Evolutionary conservation across 2,888 invertebrate genomes (phyloP), one percentile per base, ranked within the genome.

Genomic region (Lottia scabra): DNA sequence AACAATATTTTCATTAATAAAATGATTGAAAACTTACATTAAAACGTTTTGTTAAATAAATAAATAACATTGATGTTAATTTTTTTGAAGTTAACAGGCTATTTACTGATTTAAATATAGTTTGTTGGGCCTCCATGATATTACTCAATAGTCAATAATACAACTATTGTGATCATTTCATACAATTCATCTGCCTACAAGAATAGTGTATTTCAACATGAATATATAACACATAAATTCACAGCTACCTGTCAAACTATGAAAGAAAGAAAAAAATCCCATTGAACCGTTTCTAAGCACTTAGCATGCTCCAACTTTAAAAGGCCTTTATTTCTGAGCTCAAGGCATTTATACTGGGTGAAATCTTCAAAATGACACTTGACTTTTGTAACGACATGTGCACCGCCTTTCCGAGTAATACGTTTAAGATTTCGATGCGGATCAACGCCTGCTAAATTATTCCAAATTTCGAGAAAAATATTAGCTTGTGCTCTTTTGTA

Each of bases 401-500:
- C 56, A 23, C 56, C 56, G 56, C 56, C 56, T 56, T 56, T 56
- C 56, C 23, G 23, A 23, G 56, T 56, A 19, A 12, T 56, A 56
- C 56, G 56, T 56, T 23, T 23, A 56, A 23, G 56, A 56, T 56
- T 56, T 56, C 56, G 56, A 23, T 56, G 19, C 56, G 56, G 56
- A 56, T 56, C 56, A 56, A 23, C 23, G 56, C 19, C 56, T 56
- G 56, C 56, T 56, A 56, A 56, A 56, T 56, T 56, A 56, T 56
- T 56, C 56, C 56, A 56, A 56, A 23, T 56, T 56, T 56, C 12
- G 23, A 23, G 23, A 56, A 56, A 56, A 56, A 56, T 23, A 56
- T 56, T 56, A 56, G 56, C 56, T 56, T 23, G 56, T 56, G 56
- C 56, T 56, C 56, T 56, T 56, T 56, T 56, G 56, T 56, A 56